phyloP scores from a whole-genome alignment of 2,797 vertebrate genomes.

The Eupleurogrammus muticus region DNA sequence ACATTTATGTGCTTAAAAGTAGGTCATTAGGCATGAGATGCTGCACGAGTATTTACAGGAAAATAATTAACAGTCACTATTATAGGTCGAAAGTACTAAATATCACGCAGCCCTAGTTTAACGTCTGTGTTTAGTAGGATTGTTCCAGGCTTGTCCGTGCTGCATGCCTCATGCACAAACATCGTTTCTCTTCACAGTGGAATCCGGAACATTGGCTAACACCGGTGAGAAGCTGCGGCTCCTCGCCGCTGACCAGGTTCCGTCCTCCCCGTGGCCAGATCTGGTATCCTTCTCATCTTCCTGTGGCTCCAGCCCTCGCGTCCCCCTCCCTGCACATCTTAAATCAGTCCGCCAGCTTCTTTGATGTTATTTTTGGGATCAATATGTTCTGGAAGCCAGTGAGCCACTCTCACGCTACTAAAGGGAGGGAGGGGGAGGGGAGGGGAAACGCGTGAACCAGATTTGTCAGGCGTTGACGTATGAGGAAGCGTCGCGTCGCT shows the following conservation, averaged over 20 bases:
- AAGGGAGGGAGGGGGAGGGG: constrained; percentile 25
- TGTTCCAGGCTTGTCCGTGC: background rate
- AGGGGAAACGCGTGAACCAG: constrained; percentile 61
- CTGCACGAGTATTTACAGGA: no score
- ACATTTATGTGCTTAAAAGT: no score
- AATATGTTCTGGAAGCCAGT: constrained; percentile 78
- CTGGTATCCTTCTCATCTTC: constrained; percentile 36
- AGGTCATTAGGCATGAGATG: no score
- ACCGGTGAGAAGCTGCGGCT: background rate
- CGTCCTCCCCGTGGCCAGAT: constrained; percentile 26
- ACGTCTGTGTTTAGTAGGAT: no score
- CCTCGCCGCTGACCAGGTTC: constrained; percentile 32
- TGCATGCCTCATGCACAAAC: constrained; percentile 12
- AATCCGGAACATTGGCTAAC: constrained; percentile 8
- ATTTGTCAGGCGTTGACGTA: constrained; percentile 55
- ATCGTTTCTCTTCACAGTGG: constrained; percentile 6
- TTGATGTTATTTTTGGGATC: constrained; percentile 85
- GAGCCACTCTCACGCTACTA: constrained; percentile 63
- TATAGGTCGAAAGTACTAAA: no score
- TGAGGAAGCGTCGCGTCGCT: constrained; percentile 45
- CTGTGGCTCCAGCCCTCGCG: constrained; percentile 16
- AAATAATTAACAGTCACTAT: no score
- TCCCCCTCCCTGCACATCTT: constrained; percentile 54
- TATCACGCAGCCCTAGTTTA: no score
- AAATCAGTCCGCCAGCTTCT: constrained; percentile 66